A percentile compares a stretch with the other conserved stretches of the same genome.
phyloP scores from a whole-genome alignment of 2,888 invertebrate species.

The Pammene fasciana region DNA sequence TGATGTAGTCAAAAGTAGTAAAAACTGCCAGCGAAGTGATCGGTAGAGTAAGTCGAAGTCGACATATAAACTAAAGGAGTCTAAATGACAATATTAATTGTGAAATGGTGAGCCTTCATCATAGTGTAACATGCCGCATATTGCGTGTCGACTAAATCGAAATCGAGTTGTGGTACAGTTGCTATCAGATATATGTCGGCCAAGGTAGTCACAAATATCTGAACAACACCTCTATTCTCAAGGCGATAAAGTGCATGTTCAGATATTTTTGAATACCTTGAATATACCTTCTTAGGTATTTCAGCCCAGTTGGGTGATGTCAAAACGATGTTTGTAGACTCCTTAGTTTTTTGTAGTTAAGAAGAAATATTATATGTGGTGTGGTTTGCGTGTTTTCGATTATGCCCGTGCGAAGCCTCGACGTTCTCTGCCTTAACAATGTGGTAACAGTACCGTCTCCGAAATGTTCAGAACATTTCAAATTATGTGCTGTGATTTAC shows the following conservation, averaged over 20 bases:
- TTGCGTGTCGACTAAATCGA: neutral
- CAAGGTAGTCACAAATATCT: too few species aligned
- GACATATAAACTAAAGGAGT: neutral
- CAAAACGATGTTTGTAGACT: neutral
- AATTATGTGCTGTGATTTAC: constrained; percentile 70
- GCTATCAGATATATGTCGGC: too few species aligned
- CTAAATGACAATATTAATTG: neutral
- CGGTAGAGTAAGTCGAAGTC: neutral
- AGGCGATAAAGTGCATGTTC: too few species aligned
- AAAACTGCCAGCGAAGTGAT: constrained; percentile 2
- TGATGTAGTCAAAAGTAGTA: neutral
- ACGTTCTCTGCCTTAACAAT: constrained; percentile 70
- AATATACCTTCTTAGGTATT: too few species aligned
- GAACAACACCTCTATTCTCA: too few species aligned
- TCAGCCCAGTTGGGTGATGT: too few species aligned
- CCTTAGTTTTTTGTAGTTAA: neutral
- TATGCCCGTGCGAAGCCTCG: constrained; percentile 38
- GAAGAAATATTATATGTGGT: neutral
- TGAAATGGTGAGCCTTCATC: too few species aligned
- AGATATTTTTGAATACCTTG: too few species aligned
- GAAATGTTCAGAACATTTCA: constrained; percentile 73
- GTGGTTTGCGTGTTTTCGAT: neutral
- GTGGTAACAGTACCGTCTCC: constrained; percentile 61
- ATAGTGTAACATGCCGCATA: neutral
- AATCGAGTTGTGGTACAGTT: neutral